phyloP scores from a whole-genome alignment of 2,888 invertebrate species.

The Scaptomyza caliginosa region DNA sequence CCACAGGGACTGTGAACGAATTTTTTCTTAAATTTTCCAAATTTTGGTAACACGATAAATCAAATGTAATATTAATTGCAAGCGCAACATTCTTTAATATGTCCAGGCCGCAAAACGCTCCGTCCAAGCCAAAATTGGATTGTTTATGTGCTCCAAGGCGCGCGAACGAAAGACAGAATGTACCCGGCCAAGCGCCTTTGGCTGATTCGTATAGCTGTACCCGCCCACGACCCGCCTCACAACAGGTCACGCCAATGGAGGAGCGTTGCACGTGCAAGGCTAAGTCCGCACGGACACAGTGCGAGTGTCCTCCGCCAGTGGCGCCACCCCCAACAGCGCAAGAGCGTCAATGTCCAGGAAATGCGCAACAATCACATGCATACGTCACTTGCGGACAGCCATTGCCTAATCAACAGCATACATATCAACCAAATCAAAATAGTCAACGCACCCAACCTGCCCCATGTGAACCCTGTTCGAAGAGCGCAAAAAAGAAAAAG shows the following conservation, averaged over 20 bases:
- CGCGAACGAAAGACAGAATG: background rate
- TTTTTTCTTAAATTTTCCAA: background rate
- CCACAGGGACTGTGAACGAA: background rate
- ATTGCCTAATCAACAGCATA: background rate
- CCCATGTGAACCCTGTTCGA: conserved; percentile 20
- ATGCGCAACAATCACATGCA: conserved; percentile 27
- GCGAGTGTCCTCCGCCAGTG: conserved; percentile 43
- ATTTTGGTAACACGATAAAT: background rate
- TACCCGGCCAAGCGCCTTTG: conserved; percentile 20
- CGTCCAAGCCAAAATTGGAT: background rate
- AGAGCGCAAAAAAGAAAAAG: conserved; percentile 35
- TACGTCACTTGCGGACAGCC: conserved; percentile 49
- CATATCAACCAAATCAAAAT: background rate
- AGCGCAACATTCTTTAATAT: background rate
- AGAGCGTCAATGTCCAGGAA: background rate
- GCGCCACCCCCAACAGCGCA: background rate
- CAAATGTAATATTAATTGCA: background rate
- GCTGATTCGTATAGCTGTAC: conserved; percentile 55
- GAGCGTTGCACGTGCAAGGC: conserved; percentile 37
- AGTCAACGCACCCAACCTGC: background rate
- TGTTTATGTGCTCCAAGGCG: background rate
- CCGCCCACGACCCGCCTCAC: background rate
- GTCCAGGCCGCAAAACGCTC: background rate
- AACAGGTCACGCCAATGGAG: background rate
- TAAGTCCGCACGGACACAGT: conserved; percentile 13